Evolutionary conservation across 2,888 invertebrate species (phyloP).

Genomic region (Nymphalis polychloros): DNA sequence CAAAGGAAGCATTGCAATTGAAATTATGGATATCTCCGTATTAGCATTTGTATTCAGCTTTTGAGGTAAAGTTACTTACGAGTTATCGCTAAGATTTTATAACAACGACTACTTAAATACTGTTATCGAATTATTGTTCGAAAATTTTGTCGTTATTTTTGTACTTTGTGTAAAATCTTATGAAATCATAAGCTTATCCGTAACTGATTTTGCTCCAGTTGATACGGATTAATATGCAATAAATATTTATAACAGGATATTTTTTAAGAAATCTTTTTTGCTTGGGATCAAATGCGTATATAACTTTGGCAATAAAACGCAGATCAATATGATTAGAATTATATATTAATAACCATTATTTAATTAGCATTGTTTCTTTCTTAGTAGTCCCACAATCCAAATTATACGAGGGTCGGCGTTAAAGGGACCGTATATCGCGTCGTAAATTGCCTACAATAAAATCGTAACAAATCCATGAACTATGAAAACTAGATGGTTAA

Average conservation of each 20-base stretch:
- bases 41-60: conserved; percentile 78
- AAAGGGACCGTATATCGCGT: conserved; percentile 71
- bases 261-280: not conserved
- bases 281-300: not conserved
- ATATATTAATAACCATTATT: conserved; percentile 32
- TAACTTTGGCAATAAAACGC: not conserved
- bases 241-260: too few species aligned
- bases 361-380: conserved; percentile 70
- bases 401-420: conserved; percentile 72
- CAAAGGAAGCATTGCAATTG: conserved; percentile 67
- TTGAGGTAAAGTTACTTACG: conserved; percentile 67
- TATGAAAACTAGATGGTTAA: conserved; percentile 47
- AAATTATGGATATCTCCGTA: conserved; percentile 73
- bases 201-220: too few species aligned
- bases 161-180: too few species aligned
- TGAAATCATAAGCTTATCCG: not conserved
- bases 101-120: not conserved
- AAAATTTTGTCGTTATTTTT: not conserved
- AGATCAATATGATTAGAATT: conserved; percentile 13
- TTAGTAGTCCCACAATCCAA: conserved; percentile 68
- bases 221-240: too few species aligned
- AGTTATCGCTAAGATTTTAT: conserved; percentile 56
- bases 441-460: conserved; percentile 77
- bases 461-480: conserved; percentile 58
- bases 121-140: not conserved